Conservation (phyloP, 1,140 invertebrate species). For the Drosophila subpulchrella region DNA sequence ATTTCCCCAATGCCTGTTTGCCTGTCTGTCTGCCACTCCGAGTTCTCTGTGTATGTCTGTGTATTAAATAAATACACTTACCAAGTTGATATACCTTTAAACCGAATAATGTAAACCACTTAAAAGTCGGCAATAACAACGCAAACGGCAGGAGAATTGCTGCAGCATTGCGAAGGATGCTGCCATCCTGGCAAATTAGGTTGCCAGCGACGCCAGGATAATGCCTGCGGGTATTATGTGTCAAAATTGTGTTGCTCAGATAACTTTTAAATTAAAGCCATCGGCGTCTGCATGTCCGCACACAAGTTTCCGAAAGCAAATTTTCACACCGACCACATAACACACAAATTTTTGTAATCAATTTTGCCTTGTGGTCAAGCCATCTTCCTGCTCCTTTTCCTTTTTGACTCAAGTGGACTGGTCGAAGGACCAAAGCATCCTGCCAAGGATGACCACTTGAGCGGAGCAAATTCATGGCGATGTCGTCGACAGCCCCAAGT, state of each 20-base stretch:
- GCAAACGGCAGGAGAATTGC: conserved; percentile 58
- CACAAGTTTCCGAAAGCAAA: conserved; percentile 55
- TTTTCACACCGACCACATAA: conserved; percentile 58
- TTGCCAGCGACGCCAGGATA: conserved; percentile 51
- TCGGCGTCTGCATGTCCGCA: conserved; percentile 36
- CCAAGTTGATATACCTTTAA: conserved; percentile 82
- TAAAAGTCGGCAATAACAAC: conserved; percentile 80
- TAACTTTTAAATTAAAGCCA: conserved; percentile 81
- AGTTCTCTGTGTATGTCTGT: conserved; percentile 38
- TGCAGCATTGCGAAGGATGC: conserved; percentile 50
- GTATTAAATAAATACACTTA: conserved; percentile 82
- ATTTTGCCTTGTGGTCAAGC: conserved; percentile 75
- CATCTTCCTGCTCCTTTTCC: conserved; percentile 14
- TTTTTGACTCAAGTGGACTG: neutral
- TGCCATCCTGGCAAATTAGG: conserved; percentile 65
- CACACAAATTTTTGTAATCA: conserved; percentile 74
- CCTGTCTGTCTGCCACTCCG: conserved; percentile 31
- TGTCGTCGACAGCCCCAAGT: conserved; percentile 34
- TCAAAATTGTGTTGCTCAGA: conserved; percentile 81
- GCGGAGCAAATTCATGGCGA: conserved; percentile 53
- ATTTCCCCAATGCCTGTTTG: conserved; percentile 14
- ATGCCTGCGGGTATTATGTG: conserved; percentile 65
- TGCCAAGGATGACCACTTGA: conserved; percentile 38
- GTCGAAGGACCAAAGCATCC: neutral
- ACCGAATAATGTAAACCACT: conserved; percentile 82